These are phyloP conservation scores for Hexactinellida sp. DNA, from an alignment of 37 sponge, comb jelly and placozoan genomes.

Conservation along the genomic window DNA sequence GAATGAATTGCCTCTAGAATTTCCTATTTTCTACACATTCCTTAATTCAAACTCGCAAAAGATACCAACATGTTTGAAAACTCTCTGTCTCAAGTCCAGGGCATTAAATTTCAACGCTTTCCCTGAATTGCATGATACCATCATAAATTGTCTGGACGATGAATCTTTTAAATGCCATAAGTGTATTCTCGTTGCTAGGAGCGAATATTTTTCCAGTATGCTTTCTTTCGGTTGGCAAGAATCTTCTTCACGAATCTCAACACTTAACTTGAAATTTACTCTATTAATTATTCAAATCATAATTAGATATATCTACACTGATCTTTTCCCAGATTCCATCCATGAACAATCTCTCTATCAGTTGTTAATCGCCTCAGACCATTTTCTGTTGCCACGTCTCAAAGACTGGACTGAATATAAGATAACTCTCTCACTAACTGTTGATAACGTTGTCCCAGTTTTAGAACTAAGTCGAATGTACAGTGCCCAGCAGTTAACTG, in stretches of 20 bases:
- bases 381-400: background rate
- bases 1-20: background rate
- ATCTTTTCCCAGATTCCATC: background rate
- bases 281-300: background rate
- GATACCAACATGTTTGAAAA: background rate
- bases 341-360: background rate
- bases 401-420: background rate
- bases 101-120: background rate
- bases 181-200: background rate
- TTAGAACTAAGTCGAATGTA: slow-evolving; percentile 26
- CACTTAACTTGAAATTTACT: background rate
- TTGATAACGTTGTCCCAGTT: background rate
- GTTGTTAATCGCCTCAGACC: background rate
- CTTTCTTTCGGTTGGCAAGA: background rate
- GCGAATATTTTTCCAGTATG: background rate
- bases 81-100: background rate
- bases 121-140: background rate
- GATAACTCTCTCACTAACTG: background rate
- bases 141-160: background rate
- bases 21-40: background rate
- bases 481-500: slow-evolving; percentile 45
- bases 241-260: background rate
- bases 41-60: background rate
- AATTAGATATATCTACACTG: background rate
- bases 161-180: slow-evolving; percentile 10